Evolutionary conservation across 2,888 invertebrate species (phyloP), one percentile per base, ranked within the genome.

Genomic region (Phlogophora meticulosa): DNA sequence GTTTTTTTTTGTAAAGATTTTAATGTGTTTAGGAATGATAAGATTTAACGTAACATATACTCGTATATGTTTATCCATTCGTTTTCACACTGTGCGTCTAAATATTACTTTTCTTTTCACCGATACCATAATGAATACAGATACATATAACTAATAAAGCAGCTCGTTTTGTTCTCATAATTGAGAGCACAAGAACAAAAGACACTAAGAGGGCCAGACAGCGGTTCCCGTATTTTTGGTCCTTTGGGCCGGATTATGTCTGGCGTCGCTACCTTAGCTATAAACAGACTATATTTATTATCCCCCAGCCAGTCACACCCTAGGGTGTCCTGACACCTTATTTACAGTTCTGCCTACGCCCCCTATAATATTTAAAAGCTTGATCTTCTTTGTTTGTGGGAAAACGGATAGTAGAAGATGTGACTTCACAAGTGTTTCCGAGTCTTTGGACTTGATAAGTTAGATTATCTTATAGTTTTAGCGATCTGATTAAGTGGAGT

Each of bases 201-300:
- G 9, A 7, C 22, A 13, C 7, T 38, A 43, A 46, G 57, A 49
- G 15, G 40, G 36, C 43, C 15, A 36, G 38, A 40, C 56, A 36
- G 20, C 40, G 59, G 58, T 65, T 59, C 59, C 58, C 52, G 28
- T 56, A 61, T 46, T 53, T 55, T 38, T 43, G 43, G 43, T 55
- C 67, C 64, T 74, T 59, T 15, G 55, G 38, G 58, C 58, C 57
- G 51, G 58, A 71, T 72, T 49, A 52, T 28, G 56, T 56, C 58
- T 56, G 55, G 56, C 32, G 1, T 32, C 15, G 24, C 69, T 51
- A 51, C 65, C 42, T 60, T 34, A 48, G 53, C 49, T 58, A 64
- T 84, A 76, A 81, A 85, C 52, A 43, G 24, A 48, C 36, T 7
- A 63, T 74, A 72, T 82, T 79, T 82, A 81, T 60, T 71, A 70